phyloP scores from a whole-genome alignment of 2,888 invertebrate genomes.

The Perizoma affinitatum region DNA sequence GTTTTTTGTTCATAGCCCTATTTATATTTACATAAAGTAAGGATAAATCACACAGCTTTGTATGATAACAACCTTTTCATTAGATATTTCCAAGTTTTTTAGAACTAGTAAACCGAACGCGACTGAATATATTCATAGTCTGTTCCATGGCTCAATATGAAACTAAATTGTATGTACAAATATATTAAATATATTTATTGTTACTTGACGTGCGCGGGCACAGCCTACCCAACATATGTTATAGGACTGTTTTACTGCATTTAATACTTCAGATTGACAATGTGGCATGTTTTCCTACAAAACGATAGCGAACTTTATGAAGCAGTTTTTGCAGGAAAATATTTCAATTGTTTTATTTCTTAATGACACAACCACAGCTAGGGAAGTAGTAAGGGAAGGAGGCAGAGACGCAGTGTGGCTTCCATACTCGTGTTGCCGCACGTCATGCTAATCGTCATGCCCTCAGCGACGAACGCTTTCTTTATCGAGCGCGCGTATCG shows the following conservation, averaged over 20 bases:
- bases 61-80: too few species aligned
- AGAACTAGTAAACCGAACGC: constrained; percentile 14
- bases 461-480: too few species aligned
- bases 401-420: too few species aligned
- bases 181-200: constrained; percentile 46
- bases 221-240: constrained; percentile 25
- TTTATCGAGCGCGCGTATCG: too few species aligned
- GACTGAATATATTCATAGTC: constrained; percentile 38
- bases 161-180: constrained; percentile 49
- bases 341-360: too few species aligned
- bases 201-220: constrained; percentile 40
- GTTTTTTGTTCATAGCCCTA: not conserved
- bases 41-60: too few species aligned
- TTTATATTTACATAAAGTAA: not conserved
- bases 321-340: too few species aligned
- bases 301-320: not conserved
- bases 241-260: constrained; percentile 40
- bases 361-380: too few species aligned
- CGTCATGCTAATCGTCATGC: too few species aligned
- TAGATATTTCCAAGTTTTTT: constrained; percentile 3
- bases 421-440: too few species aligned
- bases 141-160: constrained; percentile 50
- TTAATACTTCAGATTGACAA: constrained; percentile 28
- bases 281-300: not conserved
- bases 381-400: too few species aligned